A percentile compares a stretch with the other conserved stretches of the same genome.
These are phyloP conservation scores for Orycteropus afer DNA, from an alignment of 2,113 vertebrate species.

Conservation along the genomic window DNA sequence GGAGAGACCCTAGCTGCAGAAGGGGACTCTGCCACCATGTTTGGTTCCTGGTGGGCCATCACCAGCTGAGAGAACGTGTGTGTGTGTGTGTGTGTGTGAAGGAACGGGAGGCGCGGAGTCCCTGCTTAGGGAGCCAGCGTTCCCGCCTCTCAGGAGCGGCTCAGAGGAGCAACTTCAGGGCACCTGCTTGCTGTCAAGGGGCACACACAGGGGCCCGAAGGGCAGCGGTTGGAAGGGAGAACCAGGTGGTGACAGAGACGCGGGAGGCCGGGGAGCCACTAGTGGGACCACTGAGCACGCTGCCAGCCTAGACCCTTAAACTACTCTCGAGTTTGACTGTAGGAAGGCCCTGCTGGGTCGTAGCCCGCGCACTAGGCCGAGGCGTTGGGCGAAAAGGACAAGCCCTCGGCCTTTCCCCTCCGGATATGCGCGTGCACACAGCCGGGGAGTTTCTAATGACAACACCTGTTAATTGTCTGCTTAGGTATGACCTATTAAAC, in stretches of 20 bases:
- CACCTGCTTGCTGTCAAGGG: fast-evolving
- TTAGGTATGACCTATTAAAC: conserved; percentile 86
- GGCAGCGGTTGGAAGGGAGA: fast-evolving
- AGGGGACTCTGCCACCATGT: not conserved
- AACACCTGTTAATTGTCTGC: conserved; percentile 86
- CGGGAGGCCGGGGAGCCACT: too few species aligned
- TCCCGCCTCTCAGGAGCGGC: not conserved
- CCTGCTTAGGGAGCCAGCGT: fast-evolving
- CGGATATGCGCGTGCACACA: not conserved
- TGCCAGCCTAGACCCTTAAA: not conserved
- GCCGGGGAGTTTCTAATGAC: conserved; percentile 75
- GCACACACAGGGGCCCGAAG: fast-evolving
- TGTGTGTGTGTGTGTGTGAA: too few species aligned
- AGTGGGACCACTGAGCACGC: too few species aligned
- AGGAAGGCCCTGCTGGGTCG: fast-evolving
- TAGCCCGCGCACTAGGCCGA: fast-evolving
- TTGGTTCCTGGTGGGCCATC: not conserved
- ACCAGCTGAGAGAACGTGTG: too few species aligned
- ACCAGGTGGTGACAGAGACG: not conserved
- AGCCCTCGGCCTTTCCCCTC: too few species aligned
- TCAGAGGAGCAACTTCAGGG: not conserved
- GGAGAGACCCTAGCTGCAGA: fast-evolving
- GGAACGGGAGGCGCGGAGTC: not conserved
- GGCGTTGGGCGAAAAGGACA: not conserved
- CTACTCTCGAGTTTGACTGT: not conserved